phyloP scores from a whole-genome alignment of 2,888 invertebrate genomes.

The Ischnus inquisitorius region DNA sequence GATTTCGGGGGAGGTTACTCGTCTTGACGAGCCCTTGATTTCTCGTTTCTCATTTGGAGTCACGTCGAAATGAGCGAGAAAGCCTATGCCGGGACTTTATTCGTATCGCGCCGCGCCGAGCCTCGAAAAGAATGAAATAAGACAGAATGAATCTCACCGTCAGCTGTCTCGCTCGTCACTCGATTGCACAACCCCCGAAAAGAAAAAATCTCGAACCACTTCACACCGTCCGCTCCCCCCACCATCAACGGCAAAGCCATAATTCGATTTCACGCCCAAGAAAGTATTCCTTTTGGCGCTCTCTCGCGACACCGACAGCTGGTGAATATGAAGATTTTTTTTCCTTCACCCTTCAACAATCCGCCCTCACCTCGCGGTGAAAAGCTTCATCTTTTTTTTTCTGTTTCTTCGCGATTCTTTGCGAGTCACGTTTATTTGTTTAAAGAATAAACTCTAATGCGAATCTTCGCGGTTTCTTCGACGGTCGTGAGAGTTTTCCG shows the following conservation, averaged over 20 bases:
- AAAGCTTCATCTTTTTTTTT: background rate
- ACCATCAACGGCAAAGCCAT: conserved; percentile 50
- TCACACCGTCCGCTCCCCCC: conserved; percentile 25
- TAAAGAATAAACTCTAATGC: conserved; percentile 34
- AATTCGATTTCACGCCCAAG: conserved; percentile 75
- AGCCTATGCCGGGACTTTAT: conserved; percentile 75
- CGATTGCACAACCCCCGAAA: conserved; percentile 48
- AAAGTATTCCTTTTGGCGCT: conserved; percentile 69
- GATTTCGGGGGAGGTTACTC: conserved; percentile 36
- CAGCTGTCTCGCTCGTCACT: conserved; percentile 63
- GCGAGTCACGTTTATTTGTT: conserved; percentile 56
- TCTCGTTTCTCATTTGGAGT: conserved; percentile 63
- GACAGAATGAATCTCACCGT: conserved; percentile 56
- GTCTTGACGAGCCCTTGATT: conserved; percentile 64
- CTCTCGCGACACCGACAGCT: conserved; percentile 66
- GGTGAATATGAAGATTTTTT: conserved; percentile 68
- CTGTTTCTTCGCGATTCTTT: conserved; percentile 12
- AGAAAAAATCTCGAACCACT: conserved; percentile 59
- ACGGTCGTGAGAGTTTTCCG: conserved; percentile 8
- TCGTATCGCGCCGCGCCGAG: conserved; percentile 54
- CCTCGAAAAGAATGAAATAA: conserved; percentile 38
- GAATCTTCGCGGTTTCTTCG: conserved; percentile 15
- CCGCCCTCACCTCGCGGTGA: conserved; percentile 25
- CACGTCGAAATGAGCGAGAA: conserved; percentile 52
- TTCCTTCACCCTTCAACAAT: conserved; percentile 15